phyloP scores from a whole-genome alignment of 2,113 vertebrate genomes.

The Hemicordylus capensis region DNA sequence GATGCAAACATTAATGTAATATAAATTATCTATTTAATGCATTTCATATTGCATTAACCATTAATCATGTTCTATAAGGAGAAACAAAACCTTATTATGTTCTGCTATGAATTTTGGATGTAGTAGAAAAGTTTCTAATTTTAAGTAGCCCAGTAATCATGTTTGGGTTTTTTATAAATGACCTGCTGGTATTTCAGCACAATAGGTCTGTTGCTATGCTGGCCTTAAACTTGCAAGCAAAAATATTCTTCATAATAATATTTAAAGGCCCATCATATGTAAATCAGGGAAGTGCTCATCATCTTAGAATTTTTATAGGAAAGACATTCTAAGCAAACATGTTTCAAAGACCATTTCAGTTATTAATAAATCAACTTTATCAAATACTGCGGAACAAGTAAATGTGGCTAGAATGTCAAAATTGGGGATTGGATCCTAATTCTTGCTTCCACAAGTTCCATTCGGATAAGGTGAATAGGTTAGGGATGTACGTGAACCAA shows the following conservation, averaged over 20 bases:
- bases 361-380: not conserved
- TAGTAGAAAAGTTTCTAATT: conserved; percentile 40
- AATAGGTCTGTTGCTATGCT: not conserved
- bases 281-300: not conserved
- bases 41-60: conserved; percentile 54
- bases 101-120: conserved; percentile 4
- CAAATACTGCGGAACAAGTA: not conserved
- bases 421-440: not conserved
- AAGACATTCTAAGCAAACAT: fast-evolving
- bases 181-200: not conserved
- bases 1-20: conserved; percentile 48
- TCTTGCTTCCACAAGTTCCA: no score
- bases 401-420: not conserved
- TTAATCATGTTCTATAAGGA: conserved; percentile 44
- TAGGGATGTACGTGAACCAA: no score
- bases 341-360: not conserved
- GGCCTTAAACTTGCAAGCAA: not conserved
- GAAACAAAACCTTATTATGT: conserved; percentile 44
- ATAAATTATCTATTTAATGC: conserved; percentile 53
- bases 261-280: not conserved
- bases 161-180: conserved; percentile 36
- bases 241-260: not conserved
- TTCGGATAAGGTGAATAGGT: no score
- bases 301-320: not conserved
- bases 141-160: conserved; percentile 10